Conservation (phyloP, 1,140 invertebrate genomes). For the Amphibalanus amphitrite region DNA sequence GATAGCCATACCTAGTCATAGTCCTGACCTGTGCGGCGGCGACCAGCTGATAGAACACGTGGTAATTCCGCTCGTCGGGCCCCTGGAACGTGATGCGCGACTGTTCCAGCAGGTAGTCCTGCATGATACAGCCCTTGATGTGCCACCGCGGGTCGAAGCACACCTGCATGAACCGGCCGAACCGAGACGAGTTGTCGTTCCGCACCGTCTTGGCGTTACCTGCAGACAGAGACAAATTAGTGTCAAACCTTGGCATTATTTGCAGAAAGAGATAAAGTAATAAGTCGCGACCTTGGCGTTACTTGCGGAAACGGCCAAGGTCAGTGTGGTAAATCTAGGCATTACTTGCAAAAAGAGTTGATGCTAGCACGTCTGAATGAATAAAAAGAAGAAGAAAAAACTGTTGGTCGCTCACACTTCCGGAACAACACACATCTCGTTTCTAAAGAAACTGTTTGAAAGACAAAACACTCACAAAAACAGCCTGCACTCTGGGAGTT, state of each 20-base stretch:
- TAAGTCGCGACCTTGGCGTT: not conserved
- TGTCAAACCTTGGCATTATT: too few species aligned
- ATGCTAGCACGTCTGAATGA: too few species aligned
- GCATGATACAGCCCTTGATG: slow-evolving; percentile 85
- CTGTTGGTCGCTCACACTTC: too few species aligned
- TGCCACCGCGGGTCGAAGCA: slow-evolving; percentile 77
- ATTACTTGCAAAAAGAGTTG: not conserved
- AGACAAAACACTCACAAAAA: too few species aligned
- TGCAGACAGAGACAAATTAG: slow-evolving; percentile 25
- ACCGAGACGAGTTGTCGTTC: slow-evolving; percentile 93
- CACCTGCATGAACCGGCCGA: slow-evolving; percentile 93
- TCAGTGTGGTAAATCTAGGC: slow-evolving; percentile 6
- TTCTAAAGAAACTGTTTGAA: too few species aligned
- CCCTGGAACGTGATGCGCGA: slow-evolving; percentile 89
- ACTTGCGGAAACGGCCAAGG: not conserved
- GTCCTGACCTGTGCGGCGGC: slow-evolving; percentile 49
- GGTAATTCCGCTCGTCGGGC: slow-evolving; percentile 81
- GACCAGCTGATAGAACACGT: slow-evolving; percentile 92
- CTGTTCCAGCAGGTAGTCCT: slow-evolving; percentile 90
- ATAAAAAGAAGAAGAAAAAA: too few species aligned
- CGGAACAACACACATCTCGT: too few species aligned
- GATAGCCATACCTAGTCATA: too few species aligned
- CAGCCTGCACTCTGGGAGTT: too few species aligned
- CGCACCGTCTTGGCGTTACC: slow-evolving; percentile 93
- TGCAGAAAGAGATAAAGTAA: not conserved